Evolutionary conservation across 1,140 invertebrate genomes (phyloP).

Genomic region (Nautilus pompilius): DNA sequence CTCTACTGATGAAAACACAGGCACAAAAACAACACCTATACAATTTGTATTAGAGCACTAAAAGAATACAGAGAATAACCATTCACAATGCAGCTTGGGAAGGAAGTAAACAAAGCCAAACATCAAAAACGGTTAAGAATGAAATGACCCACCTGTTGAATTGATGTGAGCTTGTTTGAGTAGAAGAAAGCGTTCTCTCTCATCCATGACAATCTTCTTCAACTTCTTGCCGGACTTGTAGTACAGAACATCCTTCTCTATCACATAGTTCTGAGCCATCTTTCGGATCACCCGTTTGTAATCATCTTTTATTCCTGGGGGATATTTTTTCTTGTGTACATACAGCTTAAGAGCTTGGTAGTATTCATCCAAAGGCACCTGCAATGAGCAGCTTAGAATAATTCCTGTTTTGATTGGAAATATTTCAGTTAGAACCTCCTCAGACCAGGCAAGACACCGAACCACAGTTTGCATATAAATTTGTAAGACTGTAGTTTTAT

Average conservation of each 20-base stretch:
- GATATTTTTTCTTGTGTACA: constrained; percentile 16
- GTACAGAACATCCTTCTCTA: constrained; percentile 16
- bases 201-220: constrained; percentile 8
- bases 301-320: constrained; percentile 10
- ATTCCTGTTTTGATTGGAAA: not conserved
- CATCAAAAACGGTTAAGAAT: too few relatives aligned
- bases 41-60: too few relatives aligned
- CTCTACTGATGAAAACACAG: too few relatives aligned
- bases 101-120: too few relatives aligned
- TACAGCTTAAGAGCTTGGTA: constrained; percentile 21
- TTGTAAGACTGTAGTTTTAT: too few relatives aligned
- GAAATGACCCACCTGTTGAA: too few relatives aligned
- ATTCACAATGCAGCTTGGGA: too few relatives aligned
- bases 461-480: not conserved
- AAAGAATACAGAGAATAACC: too few relatives aligned
- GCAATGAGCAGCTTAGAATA: not conserved
- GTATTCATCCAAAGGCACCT: constrained; percentile 23
- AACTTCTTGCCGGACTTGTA: not conserved
- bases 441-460: not conserved
- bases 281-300: constrained; percentile 25
- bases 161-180: constrained; percentile 21
- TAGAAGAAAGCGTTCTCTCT: constrained; percentile 18
- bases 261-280: constrained; percentile 12
- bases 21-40: too few relatives aligned
- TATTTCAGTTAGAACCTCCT: not conserved